These are phyloP conservation scores for Harlomillsia oculata DNA, from an alignment of 1,140 invertebrate genomes.

Conservation along the genomic window DNA sequence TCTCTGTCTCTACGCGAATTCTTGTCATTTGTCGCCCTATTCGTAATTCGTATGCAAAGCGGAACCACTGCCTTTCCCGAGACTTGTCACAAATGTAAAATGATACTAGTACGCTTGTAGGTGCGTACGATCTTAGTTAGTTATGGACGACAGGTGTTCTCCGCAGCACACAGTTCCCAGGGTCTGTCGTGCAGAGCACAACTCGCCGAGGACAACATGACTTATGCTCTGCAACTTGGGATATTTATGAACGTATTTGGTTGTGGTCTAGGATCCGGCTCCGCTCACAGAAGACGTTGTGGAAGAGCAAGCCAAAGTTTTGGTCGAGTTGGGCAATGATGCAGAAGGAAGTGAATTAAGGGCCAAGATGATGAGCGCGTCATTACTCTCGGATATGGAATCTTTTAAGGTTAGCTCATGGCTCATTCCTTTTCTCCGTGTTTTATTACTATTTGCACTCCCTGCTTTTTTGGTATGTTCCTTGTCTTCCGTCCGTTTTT, in stretches of 20 bases:
- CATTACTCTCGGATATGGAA: conserved; percentile 93
- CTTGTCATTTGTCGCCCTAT: no score
- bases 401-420: conserved; percentile 80
- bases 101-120: no score
- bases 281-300: conserved; percentile 96
- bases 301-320: conserved; percentile 81
- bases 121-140: no score
- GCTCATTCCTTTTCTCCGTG: background rate
- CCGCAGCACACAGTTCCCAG: no score
- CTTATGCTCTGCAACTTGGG: no score
- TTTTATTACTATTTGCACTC: background rate
- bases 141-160: no score
- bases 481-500: background rate
- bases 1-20: no score
- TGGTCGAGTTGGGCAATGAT: conserved; percentile 75
- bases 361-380: conserved; percentile 88
- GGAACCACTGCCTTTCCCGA: no score
- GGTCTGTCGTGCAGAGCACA: no score
- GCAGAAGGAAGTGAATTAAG: conserved; percentile 71
- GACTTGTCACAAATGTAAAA: no score
- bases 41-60: no score
- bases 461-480: background rate
- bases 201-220: no score
- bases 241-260: background rate
- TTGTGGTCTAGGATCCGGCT: conserved; percentile 66